Evolutionary conservation across 2,797 vertebrate genomes (phyloP), one percentile per base, ranked within the genome.

Genomic region (Toxotes lorentzi): DNA sequence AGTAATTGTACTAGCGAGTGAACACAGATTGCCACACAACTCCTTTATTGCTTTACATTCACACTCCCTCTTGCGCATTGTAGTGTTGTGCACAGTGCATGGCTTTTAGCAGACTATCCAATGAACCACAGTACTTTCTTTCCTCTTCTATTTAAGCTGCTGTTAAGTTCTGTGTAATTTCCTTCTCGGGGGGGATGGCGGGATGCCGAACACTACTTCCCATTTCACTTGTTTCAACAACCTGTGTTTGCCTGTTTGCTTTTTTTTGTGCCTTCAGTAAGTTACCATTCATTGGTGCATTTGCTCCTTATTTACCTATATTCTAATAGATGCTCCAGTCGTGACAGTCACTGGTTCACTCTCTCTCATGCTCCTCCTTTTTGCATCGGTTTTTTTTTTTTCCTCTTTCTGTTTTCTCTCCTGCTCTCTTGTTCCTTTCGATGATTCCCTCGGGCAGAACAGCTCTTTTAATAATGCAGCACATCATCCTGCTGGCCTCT

Each of bases 381-480:
- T 23, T 47, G 53, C 64, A 19, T 30, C 45, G 57, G 58, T 57
- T 71, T 78, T 73, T 82, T 43, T 50, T 43, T 35, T 79, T 85
- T 47, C 72, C 7, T 80, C 48, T 56, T 17, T 73, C n/a, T 70
- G 38, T 86, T 76, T 68, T 70, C 66, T 73, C 58, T 45, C 64
- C 66, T 73, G 32, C 53, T 85, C 73, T 69, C 73, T 71, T 51
- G 24, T 77, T 61, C 84, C 70, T 69, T 59, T 81, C 77, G 30
- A 75, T 67, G 77, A 70, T 81, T 86, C 85, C 82, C 72, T 78
- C 13, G 68, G 77, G 82, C 81, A 70, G 82, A 86, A 84, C 81
- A 83, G 70, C 71, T 88, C 87, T 93, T 93, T 93, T 92, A 94
- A 93, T 94, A 94, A 91, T 92, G 90, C 87, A 93, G 82, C 86